phyloP scores from a whole-genome alignment of 2,888 invertebrate species.

The Netelia inedita region DNA sequence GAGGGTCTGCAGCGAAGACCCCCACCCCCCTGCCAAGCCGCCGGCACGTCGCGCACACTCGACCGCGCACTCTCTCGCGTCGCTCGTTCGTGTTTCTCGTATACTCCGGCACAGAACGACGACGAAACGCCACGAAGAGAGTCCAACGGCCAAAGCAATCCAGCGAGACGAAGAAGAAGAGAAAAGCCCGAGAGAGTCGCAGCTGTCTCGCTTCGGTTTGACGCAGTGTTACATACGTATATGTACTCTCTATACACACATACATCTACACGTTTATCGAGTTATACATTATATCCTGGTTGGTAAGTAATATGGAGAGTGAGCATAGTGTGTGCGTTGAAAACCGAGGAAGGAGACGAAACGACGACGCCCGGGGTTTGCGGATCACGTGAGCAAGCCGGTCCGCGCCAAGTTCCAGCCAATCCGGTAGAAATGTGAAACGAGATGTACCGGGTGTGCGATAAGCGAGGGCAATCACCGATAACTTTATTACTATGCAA shows the following conservation, averaged over 20 bases:
- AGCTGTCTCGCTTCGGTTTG: slow-evolving; percentile 47
- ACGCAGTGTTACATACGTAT: neutral
- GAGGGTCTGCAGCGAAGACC: slow-evolving; percentile 53
- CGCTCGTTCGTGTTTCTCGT: slow-evolving; percentile 31
- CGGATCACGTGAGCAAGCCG: slow-evolving; percentile 79
- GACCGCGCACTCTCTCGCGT: neutral
- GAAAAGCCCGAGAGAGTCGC: slow-evolving; percentile 5
- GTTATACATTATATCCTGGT: slow-evolving; percentile 1
- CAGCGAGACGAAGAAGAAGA: slow-evolving; percentile 18
- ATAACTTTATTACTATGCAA: neutral
- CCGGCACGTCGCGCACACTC: slow-evolving; percentile 6
- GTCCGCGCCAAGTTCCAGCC: slow-evolving; percentile 73
- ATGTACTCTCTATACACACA: neutral
- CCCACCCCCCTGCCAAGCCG: slow-evolving; percentile 59
- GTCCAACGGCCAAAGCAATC: slow-evolving; percentile 28
- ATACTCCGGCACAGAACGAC: slow-evolving; percentile 7
- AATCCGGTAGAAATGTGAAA: slow-evolving; percentile 69
- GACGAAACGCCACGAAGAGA: slow-evolving; percentile 17
- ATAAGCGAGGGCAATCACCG: slow-evolving; percentile 57
- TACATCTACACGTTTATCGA: neutral
- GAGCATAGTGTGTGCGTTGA: slow-evolving; percentile 10
- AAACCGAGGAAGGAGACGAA: slow-evolving; percentile 66
- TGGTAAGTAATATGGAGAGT: slow-evolving; percentile 10
- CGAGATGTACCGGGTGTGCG: slow-evolving; percentile 74
- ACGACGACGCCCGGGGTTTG: slow-evolving; percentile 54